These are phyloP conservation scores for Leptogaster cylindrica DNA, from an alignment of 2,888 invertebrate genomes.

Conservation along the genomic window DNA sequence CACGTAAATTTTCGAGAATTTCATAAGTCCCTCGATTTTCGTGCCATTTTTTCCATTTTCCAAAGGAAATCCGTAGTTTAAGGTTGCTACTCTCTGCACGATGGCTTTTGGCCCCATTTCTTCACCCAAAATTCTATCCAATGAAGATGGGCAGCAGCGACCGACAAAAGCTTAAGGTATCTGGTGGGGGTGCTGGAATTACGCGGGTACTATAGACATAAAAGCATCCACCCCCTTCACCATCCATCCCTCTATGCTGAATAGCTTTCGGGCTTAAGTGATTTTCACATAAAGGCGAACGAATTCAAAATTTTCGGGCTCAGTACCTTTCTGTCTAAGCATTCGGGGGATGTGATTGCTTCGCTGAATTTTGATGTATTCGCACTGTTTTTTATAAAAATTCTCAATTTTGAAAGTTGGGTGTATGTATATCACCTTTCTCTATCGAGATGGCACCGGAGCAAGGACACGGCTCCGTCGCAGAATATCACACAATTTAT, in stretches of 20 bases:
- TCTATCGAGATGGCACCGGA: background rate
- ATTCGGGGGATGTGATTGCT: conserved; percentile 35
- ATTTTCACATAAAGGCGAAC: conserved; percentile 35
- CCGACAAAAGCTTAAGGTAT: conserved; percentile 19
- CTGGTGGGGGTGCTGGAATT: conserved; percentile 21
- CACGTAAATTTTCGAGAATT: conserved; percentile 40
- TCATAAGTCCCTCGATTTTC: conserved; percentile 34
- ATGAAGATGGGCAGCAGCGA: conserved; percentile 32
- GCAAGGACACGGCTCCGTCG: conserved; percentile 26
- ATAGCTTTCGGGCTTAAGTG: conserved; percentile 38
- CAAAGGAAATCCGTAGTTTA: conserved; percentile 40
- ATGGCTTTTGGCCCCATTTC: background rate
- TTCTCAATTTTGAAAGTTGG: conserved; percentile 31
- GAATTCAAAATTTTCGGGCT: conserved; percentile 34
- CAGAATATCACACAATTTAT: conserved; percentile 37
- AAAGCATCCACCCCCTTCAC: background rate
- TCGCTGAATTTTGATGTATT: conserved; percentile 40
- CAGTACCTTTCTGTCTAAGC: conserved; percentile 35
- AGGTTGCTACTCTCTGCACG: conserved; percentile 23
- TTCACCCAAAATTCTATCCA: background rate
- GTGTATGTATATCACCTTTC: background rate
- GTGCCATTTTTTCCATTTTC: conserved; percentile 30
- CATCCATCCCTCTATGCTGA: conserved; percentile 38
- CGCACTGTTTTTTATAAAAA: background rate
- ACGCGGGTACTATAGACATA: conserved; percentile 7